phyloP scores from a whole-genome alignment of 2,888 invertebrate genomes.

The Machimus rusticus region DNA sequence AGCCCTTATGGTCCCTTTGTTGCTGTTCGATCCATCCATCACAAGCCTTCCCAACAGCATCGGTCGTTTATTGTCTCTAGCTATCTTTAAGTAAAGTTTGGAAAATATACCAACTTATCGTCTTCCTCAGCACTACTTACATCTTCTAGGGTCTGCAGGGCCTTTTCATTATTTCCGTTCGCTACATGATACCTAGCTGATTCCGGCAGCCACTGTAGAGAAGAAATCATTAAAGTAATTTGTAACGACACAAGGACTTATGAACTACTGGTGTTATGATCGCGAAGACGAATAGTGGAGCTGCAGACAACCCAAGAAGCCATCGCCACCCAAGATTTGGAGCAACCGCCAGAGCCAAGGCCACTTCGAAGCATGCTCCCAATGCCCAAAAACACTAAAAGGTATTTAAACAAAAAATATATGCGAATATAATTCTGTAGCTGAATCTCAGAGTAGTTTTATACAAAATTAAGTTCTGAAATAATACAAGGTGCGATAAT shows the following conservation, averaged over 20 bases:
- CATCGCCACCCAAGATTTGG: slow-evolving; percentile 91
- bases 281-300: slow-evolving; percentile 86
- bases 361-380: slow-evolving; percentile 92
- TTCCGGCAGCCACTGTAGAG: slow-evolving; percentile 87
- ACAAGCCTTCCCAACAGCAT: slow-evolving; percentile 87
- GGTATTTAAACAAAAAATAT: neutral
- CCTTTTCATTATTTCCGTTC: slow-evolving; percentile 85
- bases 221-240: neutral
- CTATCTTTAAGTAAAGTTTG: slow-evolving; percentile 66
- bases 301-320: slow-evolving; percentile 88
- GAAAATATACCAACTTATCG: neutral
- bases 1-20: slow-evolving; percentile 73
- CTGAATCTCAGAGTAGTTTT: too few relatives aligned
- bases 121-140: slow-evolving; percentile 55
- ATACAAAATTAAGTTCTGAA: too few relatives aligned
- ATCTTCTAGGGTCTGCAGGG: slow-evolving; percentile 82
- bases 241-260: neutral
- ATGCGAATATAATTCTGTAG: neutral
- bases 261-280: slow-evolving; percentile 74
- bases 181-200: slow-evolving; percentile 90
- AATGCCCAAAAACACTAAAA: slow-evolving; percentile 93
- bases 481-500: too few relatives aligned
- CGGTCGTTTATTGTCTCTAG: slow-evolving; percentile 86
- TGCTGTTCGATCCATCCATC: slow-evolving; percentile 70
- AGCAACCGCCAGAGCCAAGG: slow-evolving; percentile 89